A percentile compares a stretch with the other conserved stretches of the same genome.
Evolutionary conservation across 2,888 invertebrate species (phyloP).

Genomic region (Pseudoips prasinana): DNA sequence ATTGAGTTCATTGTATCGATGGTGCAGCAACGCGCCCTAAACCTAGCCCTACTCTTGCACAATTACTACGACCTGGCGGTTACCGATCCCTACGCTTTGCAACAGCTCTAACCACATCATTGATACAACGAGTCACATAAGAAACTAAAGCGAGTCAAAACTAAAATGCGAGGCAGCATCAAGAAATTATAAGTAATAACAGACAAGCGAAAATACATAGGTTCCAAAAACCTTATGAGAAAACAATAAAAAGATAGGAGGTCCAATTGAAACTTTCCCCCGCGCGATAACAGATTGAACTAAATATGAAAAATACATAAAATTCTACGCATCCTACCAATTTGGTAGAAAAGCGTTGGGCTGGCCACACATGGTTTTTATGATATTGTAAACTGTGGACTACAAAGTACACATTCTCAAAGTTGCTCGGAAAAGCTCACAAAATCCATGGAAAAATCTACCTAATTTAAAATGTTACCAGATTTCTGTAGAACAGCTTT

Average conservation of each 20-base stretch:
- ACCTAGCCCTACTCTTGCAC: too few species aligned
- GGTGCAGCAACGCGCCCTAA: constrained; percentile 5
- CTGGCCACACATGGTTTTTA: constrained; percentile 24
- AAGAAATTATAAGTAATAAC: constrained; percentile 29
- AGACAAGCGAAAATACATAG: constrained; percentile 38
- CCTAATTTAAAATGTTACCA: too few species aligned
- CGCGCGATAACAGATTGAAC: constrained; percentile 31
- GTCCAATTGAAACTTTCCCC: constrained; percentile 52
- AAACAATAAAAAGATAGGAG: constrained; percentile 31
- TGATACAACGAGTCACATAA: constrained; percentile 13
- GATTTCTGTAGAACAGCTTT: too few species aligned
- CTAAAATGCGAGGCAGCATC: constrained; percentile 48
- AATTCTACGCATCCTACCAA: constrained; percentile 30
- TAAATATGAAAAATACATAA: constrained; percentile 39
- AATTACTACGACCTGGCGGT: background rate
- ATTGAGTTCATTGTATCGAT: constrained; percentile 12
- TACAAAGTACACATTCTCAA: too few species aligned
- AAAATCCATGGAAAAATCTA: too few species aligned
- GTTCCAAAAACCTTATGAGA: constrained; percentile 41
- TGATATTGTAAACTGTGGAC: constrained; percentile 14
- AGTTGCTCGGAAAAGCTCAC: too few species aligned
- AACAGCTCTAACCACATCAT: constrained; percentile 21
- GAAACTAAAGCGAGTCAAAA: constrained; percentile 49
- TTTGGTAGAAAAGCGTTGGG: constrained; percentile 26
- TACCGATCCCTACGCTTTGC: constrained; percentile 7